phyloP scores from a whole-genome alignment of 2,888 invertebrate species.

The Platerodrilus igneus region DNA sequence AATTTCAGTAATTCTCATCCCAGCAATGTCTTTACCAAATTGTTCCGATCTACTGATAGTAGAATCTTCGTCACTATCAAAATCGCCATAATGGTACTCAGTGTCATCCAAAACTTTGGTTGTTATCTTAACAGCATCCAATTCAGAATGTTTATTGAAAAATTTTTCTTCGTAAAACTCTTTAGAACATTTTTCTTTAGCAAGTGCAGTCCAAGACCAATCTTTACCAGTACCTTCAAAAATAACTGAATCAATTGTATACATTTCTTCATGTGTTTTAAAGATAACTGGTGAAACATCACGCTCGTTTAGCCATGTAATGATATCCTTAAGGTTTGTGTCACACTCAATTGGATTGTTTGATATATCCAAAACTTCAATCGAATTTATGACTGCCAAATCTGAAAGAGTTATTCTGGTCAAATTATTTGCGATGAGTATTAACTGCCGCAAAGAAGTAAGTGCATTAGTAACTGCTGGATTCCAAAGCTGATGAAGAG shows the following conservation, averaged over 20 bases:
- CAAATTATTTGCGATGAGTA: slow-evolving; percentile 57
- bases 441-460: slow-evolving; percentile 46
- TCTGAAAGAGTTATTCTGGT: slow-evolving; percentile 56
- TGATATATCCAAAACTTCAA: slow-evolving; percentile 58
- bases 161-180: slow-evolving; percentile 24
- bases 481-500: slow-evolving; percentile 62
- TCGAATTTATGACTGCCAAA: slow-evolving; percentile 54
- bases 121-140: slow-evolving; percentile 6
- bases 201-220: slow-evolving; percentile 15
- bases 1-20: too few species aligned
- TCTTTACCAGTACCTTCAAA: slow-evolving; percentile 14
- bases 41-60: slow-evolving; percentile 34
- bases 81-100: slow-evolving; percentile 44
- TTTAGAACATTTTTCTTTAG: slow-evolving; percentile 38
- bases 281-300: slow-evolving; percentile 52
- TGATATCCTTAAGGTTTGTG: slow-evolving; percentile 61
- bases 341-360: slow-evolving; percentile 67
- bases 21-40: too few species aligned
- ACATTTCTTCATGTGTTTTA: slow-evolving; percentile 25
- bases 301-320: slow-evolving; percentile 58
- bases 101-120: slow-evolving; percentile 22
- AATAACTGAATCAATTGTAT: slow-evolving; percentile 4
- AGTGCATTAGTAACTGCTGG: slow-evolving; percentile 32
- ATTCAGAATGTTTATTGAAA: slow-evolving; percentile 32
- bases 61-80: slow-evolving; percentile 47